Base-by-base conservation (phyloP, 30 jellyfish, hydroid and myxozoan genomes). In the Hydractinia symbiolongicarpus region DNA sequence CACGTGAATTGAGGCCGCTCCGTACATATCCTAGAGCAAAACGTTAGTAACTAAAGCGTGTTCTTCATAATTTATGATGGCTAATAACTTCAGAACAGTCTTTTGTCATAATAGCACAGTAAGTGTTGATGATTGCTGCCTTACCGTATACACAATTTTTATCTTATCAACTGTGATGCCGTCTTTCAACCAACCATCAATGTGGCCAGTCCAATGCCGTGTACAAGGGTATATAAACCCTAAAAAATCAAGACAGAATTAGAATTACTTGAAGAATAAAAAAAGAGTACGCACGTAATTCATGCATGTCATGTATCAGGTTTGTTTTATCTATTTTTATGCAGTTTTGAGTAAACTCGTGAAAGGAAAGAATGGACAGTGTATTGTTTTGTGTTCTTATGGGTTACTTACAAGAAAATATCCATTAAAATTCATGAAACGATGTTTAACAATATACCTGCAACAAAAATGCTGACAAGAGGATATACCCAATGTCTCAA, bases 151-250 rank as follows among this genome's bases (percentile, higher is more conserved):
- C 21, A 1, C 51, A 16, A 88, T 70, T 72, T 82, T 70, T 50
- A 66, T 77, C 80, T 91, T 93, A 54, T 87, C 70, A 44, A 58
- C 84, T 14, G 68, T 80, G 76, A 92, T 55, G 8, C 96, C 98
- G 30, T 83, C 78, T 20, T 4, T n/a, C 54, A 92, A 86, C 98
- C 98, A 92, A 20, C 96, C 98, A 54, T 83, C 78, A 17, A 9
- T 44, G 67, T 83, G 89, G 76, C 84, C 67, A 40, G 92, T 90
- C 98, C 98, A 92, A 62, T 92, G 98, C n/a, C 93, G 86, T 14
- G 88, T 82, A 61, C 90, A 84, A 7, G 98, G 98, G 79, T 72
- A 92, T 5, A 87, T 55, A 77, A 87, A 86, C 17, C 98, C 98
- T 92, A 13, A 20, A 7, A 61, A 55, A 84, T 51, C 44, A 30